Conservation (phyloP, 2,113 vertebrate genomes). For the Falcunculus frontatus region DNA sequence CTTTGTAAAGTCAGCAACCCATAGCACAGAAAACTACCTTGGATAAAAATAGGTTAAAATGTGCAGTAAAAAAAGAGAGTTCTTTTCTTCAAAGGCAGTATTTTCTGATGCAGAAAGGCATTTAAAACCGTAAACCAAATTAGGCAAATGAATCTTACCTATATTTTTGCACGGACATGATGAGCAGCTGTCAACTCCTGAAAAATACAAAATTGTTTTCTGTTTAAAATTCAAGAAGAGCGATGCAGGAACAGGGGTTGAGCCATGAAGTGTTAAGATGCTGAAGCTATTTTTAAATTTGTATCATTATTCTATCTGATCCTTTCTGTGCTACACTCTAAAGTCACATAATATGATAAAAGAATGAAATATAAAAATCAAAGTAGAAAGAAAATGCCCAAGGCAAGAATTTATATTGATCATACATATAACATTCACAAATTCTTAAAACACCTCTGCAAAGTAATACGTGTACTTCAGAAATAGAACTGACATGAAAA, state of each 20-base stretch:
- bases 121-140: not conserved
- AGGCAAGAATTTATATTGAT: not conserved
- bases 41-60: not conserved
- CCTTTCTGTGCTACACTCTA: not conserved
- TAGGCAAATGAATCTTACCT: constrained; percentile 23
- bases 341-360: not conserved
- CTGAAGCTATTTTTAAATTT: not conserved
- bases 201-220: constrained; percentile 36
- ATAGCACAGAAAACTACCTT: not conserved
- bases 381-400: not conserved
- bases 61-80: not conserved
- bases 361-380: not conserved
- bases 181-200: constrained; percentile 13
- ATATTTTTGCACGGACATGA: not conserved
- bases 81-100: not conserved
- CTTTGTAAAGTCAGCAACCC: not conserved
- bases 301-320: not conserved
- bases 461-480: not conserved
- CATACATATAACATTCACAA: not conserved
- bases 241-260: not conserved
- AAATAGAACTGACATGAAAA: not conserved
- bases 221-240: not conserved
- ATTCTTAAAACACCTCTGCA: not conserved
- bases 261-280: not conserved
- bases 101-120: not conserved